Evolutionary conservation across 2,113 vertebrate genomes (phyloP), one percentile per base, ranked within the genome.

Genomic region (Cricetomys ansorgei): DNA sequence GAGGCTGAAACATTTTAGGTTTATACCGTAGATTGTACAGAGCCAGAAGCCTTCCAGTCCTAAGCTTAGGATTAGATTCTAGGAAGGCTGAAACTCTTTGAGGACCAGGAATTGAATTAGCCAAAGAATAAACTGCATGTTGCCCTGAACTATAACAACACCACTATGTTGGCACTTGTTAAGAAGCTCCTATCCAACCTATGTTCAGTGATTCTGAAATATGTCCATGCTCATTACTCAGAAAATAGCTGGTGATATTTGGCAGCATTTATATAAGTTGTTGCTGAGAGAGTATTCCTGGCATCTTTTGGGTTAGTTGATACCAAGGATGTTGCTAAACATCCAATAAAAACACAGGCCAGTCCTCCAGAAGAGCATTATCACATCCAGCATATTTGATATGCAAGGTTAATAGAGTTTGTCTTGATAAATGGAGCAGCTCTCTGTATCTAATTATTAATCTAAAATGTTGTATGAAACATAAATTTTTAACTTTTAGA

Each of bases 201-300:
- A 1, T 48, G 57, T 19, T 1, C 59, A 85, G 29, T 27, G 17
- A 37, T 86, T 88, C 16, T 37, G 12, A 88, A 21, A 12, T 37
- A 9, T 40, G 53, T 40, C n/a, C 9, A 19, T 12, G 62, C 48
- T 69, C 55, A 9, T 31, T 23, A 5, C 77, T 50, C 0, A 64
- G 11, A 23, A 3, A 9, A 69, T 31, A 21, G 50, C 5, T 29
- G 7, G 7, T 67, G 29, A 73, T 7, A 40, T 48, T 10, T 67
- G 19, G 5, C 79, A 76, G n/a, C 6, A 40, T 64, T 84, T 90
- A 31, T 48, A 5, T 6, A 48, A 7, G 27, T 76, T 23, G 45
- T 0, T 40, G 16, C 3, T 40, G 5, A 3, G 15, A 0, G 23
- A 1, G 15, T 79, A 1, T 81, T 37, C 12, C 3, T 64, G 25